Conservation (phyloP, 2,113 vertebrate genomes). For the Hepsetus odoe region DNA sequence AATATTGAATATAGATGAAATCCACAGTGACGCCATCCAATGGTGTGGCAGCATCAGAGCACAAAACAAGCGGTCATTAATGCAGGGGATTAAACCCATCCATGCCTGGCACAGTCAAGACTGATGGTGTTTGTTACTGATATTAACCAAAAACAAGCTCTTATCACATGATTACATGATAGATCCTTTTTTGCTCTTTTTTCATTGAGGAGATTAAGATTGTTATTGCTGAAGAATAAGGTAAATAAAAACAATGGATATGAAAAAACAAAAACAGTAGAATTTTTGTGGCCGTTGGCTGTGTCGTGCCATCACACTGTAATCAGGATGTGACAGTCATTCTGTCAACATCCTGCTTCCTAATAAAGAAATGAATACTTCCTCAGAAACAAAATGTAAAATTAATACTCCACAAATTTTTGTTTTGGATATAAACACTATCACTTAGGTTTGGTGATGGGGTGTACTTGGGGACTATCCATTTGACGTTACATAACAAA, state of each 20-base stretch:
- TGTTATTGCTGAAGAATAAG: slow-evolving; percentile 18
- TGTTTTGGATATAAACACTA: too few species aligned
- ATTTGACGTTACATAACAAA: too few species aligned
- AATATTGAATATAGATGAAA: slow-evolving; percentile 37
- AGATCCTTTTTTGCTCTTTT: slow-evolving; percentile 40
- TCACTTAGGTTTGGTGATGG: too few species aligned
- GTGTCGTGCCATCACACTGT: not conserved
- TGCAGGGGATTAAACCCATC: slow-evolving; percentile 50
- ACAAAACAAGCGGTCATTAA: slow-evolving; percentile 34
- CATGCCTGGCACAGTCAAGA: slow-evolving; percentile 2
- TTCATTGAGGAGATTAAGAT: slow-evolving; percentile 45
- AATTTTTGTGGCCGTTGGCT: not conserved
- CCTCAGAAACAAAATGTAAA: too few species aligned
- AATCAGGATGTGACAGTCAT: too few species aligned
- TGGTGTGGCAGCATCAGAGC: not conserved
- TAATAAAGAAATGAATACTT: not conserved
- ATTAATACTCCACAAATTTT: too few species aligned
- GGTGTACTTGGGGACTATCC: too few species aligned
- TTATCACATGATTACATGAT: slow-evolving; percentile 31
- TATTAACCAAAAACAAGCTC: slow-evolving; percentile 42
- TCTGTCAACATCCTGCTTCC: not conserved
- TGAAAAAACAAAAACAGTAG: slow-evolving; percentile 12
- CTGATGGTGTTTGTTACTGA: slow-evolving; percentile 39
- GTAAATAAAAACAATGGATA: slow-evolving; percentile 1
- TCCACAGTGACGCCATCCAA: slow-evolving; percentile 25